Evolutionary conservation across 2,888 invertebrate species (phyloP).

Genomic region (Cryptocheilus praepositus): DNA sequence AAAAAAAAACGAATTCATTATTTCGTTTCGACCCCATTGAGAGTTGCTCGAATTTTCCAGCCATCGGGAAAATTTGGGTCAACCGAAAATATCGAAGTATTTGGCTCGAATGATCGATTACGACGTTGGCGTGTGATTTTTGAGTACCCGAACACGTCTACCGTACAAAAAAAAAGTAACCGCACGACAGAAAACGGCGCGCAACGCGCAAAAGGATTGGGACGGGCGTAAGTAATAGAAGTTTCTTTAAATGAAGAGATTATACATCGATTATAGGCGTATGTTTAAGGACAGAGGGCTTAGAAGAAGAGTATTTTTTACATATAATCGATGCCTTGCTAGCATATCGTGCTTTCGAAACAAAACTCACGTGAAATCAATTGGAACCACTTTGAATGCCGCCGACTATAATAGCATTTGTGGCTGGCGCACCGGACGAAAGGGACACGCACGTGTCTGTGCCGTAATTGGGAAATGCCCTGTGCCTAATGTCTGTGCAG

Average conservation of each 20-base stretch:
- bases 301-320: constrained; percentile 56
- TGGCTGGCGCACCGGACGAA: no score
- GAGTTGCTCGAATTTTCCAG: no score
- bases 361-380: neutral
- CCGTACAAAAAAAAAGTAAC: neutral
- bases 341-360: constrained; percentile 33
- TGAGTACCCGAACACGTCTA: no score
- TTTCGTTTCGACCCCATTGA: no score
- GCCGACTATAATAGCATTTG: neutral
- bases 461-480: constrained; percentile 36
- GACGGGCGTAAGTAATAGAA: constrained; percentile 4
- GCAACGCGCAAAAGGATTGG: neutral
- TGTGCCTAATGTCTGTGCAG: constrained; percentile 48
- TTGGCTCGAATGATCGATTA: no score
- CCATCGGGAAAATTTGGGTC: no score
- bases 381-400: no score
- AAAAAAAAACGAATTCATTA: no score
- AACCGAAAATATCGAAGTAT: no score
- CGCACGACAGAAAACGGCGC: neutral
- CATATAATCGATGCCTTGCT: constrained; percentile 58
- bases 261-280: constrained; percentile 21
- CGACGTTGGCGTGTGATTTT: no score
- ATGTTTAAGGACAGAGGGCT: constrained; percentile 28
- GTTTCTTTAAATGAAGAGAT: constrained; percentile 14
- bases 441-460: constrained; percentile 3